Base-by-base conservation (phyloP, 2,888 invertebrate species). In the Belgica antarctica region DNA sequence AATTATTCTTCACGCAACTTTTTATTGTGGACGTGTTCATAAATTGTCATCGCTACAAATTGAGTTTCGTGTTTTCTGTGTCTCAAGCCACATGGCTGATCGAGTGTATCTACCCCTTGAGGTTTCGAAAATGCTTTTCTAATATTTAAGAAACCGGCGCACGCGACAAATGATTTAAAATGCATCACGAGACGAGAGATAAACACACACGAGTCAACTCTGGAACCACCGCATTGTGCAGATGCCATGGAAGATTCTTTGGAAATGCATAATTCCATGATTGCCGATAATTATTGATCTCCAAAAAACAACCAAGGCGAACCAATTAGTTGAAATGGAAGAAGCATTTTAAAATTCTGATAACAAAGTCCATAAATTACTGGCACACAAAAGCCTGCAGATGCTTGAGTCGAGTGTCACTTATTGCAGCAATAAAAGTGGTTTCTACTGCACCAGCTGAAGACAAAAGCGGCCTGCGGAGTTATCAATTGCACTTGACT, bases 401-500 rank as follows among this genome's bases (percentile, higher is more conserved):
- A 59, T 59, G 59, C 22, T 59, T 59, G 5, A 5, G 1, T 27
- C 17, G 19, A 25, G 59, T 19, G 25, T 59, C 25, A 25, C 59
- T 59, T 59, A 59, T 24, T 59, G 25, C 25, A 59, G 25, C 15
- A 24, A 59, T 59, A 25, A 59, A 46, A 5, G 7, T 7, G 34
- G 34, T 31, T 12, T 31, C 7, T 31, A n/a, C n/a, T 41, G 41
- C 41, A n/a, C n/a, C 41, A 41, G 41, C 52, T 52, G 52, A 22
- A 52, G 52, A 52, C 12, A 41, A 41, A 41, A n/a, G 34, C 3
- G 7, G 59, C 59, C 4, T 59, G 59, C 25, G 1, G 25, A 25
- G 59, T 59, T n/a, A n/a, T 27, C 19, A 22, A 10, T 3, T 25
- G 27, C 59, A 59, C 59, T 59, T 59, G 59, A 59, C 59, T 59